Conservation (phyloP, 2,888 invertebrate species). For the Lottia scabra region DNA sequence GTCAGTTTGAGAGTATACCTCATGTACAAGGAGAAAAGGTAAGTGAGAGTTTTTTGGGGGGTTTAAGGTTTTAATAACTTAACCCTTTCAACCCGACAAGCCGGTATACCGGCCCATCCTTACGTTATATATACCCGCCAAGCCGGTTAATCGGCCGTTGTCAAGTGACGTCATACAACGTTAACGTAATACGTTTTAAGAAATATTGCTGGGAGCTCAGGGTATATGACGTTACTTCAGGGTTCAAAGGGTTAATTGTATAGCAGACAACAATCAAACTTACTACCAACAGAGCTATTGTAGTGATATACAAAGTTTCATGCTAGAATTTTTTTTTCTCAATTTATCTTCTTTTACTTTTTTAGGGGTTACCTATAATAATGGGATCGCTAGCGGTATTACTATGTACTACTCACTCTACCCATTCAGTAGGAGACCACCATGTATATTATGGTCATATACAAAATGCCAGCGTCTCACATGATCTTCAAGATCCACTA, state of each 20-base stretch:
- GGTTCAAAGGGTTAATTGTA: too few species aligned
- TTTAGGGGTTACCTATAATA: slow-evolving; percentile 61
- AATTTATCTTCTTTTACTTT: background rate
- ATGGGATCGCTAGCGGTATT: slow-evolving; percentile 60
- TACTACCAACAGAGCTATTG: too few species aligned
- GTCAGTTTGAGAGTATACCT: slow-evolving; percentile 59
- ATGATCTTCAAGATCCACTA: slow-evolving; percentile 53
- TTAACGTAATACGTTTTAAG: too few species aligned
- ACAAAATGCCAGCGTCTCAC: slow-evolving; percentile 43
- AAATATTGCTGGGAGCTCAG: too few species aligned
- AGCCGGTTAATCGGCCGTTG: too few species aligned
- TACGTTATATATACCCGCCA: too few species aligned
- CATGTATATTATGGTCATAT: slow-evolving; percentile 66
- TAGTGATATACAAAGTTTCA: background rate
- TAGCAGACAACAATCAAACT: too few species aligned
- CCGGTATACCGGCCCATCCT: too few species aligned
- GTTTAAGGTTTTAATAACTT: too few species aligned
- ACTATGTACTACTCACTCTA: slow-evolving; percentile 56
- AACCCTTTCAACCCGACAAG: too few species aligned
- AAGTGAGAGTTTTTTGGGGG: slow-evolving; percentile 28
- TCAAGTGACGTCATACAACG: too few species aligned
- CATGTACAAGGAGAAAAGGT: slow-evolving; percentile 49
- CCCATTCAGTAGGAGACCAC: slow-evolving; percentile 63
- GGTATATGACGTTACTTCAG: too few species aligned
- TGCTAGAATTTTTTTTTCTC: background rate